Base-by-base conservation (phyloP, 2,797 vertebrate genomes). In the Antrozous pallidus region DNA sequence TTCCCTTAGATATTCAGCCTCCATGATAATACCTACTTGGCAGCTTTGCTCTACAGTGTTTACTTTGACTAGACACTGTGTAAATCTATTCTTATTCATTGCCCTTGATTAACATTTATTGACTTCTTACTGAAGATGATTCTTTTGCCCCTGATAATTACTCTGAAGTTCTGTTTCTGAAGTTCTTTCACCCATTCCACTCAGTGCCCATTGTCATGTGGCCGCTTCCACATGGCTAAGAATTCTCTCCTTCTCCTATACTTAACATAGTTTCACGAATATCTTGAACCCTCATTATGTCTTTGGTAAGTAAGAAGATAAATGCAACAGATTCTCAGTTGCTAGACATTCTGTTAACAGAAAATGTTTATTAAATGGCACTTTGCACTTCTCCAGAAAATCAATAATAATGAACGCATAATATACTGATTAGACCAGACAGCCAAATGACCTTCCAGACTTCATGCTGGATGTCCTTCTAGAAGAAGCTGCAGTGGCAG, bases 301-400 rank as follows among this genome's bases (percentile, higher is more conserved):
- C 36, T 33, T 93, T 69, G n/a, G 18, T 33, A 75, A 75, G 31
- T 85, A 49, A 77, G 61, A 96, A 94, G 93, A 93, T 73, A 79
- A 94, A 96, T 79, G 31, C 13, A 71, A 9, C n/a, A 87, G 88
- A 95, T 85, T 95, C 5, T 93, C 65, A 91, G 54, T 95, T 85
- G 58, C 47, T 90, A 61, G 78, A 67, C 87, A 90, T 86, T 90
- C 38, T 78, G 93, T 89, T 79, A 88, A 74, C 12, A 90, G 22
- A 95, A 87, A 42, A 8, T 65, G 6, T 88, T 91, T 94, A 91
- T 91, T 96, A 94, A 91, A 86, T 88, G 49, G 28, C 2, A 88
- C 56, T 87, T 92, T 90, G 42, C 26, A 56, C 54, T 95, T 2
- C 45, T 45, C 74, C 42, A 82, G 73, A 92, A 95, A 88, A 61